Base-by-base conservation (phyloP, 2,113 vertebrate species). In the Felis catus region DNA sequence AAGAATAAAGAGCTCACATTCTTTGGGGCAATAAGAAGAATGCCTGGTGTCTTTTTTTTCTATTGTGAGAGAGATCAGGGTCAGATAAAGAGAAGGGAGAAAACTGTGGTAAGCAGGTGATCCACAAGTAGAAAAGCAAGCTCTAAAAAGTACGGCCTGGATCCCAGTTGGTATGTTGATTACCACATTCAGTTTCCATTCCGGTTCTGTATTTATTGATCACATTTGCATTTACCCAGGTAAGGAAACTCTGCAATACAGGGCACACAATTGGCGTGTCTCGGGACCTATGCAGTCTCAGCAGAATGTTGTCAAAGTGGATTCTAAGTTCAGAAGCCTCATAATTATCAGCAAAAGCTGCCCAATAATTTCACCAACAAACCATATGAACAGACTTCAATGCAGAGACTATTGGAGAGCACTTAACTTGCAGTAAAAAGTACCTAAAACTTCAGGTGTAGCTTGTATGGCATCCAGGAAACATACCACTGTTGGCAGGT, bases 331-430 rank as follows among this genome's bases (percentile, higher is more conserved):
- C 45, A 83, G 61, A 73, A 83, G 45, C 33, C 27, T 85, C 63
- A 41, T 80, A 76, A 94, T 87, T 80, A 80, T 94, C 73, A 94
- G 81, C 73, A 78, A 89, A 92, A 91, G 48, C 73, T 36, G 58
- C 21, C 39, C 23, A 5, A 12, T n/a, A 81, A 71, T 96, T 63
- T 83, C 73, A 82, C 55, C 29, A 36, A 39, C 89, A 61, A 80
- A 18, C 55, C 12, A 13, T 15, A 39, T 5, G 41, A 89, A 16
- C 65, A 45, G 45, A 9, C 1, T 9, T 45, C 8, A 66, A 58
- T 4, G 3, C 33, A 93, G 45, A 73, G 39, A 16, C 11, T 48
- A 31, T 4, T 41, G n/a, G 74, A 76, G 70, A 81, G 31, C 48
- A 27, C 86, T 93, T 53, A 23, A 51, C 58, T 63, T 65, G n/a